Evolutionary conservation across 2,888 invertebrate genomes (phyloP), one percentile per base, ranked within the genome.

Genomic region (Autographa pulchrina): DNA sequence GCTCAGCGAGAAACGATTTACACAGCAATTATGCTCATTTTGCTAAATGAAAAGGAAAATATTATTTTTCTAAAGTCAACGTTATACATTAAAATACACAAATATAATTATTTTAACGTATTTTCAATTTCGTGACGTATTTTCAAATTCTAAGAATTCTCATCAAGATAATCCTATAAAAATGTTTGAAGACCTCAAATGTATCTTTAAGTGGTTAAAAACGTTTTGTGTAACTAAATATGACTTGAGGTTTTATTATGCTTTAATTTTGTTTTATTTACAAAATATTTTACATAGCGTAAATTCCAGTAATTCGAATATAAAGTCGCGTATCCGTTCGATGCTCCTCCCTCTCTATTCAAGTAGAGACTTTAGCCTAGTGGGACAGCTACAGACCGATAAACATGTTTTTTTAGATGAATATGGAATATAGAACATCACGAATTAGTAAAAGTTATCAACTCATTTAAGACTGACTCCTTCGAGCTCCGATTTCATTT

Each of bases 1-100:
- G 70, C 60, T 70, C 62, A 65, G 56, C 18, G 52, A 48, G 65
- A 67, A 70, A 70, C 70, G 71, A 72, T 73, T 79, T 75, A 75
- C 68, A 75, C 59, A 72, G 73, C 77, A 81, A 83, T 78, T 82
- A 82, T 75, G 68, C 73, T 82, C 63, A 69, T 78, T 80, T 69
- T 68, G 62, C 43, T 68, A 74, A 78, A 79, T 77, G 71, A 81
- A 78, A 78, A 77, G 64, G 54, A 75, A 77, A 73, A 75, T 74
- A 74, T 75, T 74, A 74, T 75, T 75, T 80, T 64, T 67, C 31
- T 70, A 66, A 59, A 73, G 66, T 73, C 67, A 75, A 75, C 58
- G 65, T 65, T 56, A 68, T 65, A 69, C 58, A 74, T 77, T 78
- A 77, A 76, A 77, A 78, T 78, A 76, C 66, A 73, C 54, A 66